Evolutionary conservation across 2,113 vertebrate genomes (phyloP), one percentile per base, ranked within the genome.

Genomic region (Chloebia gouldiae): DNA sequence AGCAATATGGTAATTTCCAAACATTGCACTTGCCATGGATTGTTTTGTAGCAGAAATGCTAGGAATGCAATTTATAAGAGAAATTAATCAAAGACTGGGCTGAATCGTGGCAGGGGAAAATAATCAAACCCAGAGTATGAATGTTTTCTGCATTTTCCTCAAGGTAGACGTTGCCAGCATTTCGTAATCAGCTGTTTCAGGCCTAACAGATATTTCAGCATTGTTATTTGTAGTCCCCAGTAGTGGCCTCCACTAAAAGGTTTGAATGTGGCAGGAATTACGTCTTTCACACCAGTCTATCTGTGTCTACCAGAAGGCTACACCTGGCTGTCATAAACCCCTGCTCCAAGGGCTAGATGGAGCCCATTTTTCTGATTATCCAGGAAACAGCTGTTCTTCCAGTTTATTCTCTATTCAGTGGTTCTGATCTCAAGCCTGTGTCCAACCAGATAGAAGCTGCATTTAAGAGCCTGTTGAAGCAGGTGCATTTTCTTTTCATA

Each of bases 11-110:
- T 90, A 65, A 71, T 88, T 81, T 65, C 88, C 88, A 90, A 72
- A 53, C 53, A 24, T 68, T 77, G 49, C 60, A 33, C 40, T 86
- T 86, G 69, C 76, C 2, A 1, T 81, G 81, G 90, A 66, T 94
- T 83, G 57, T 86, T 95, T 91, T 84, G 56, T 60, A 68, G 82
- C 88, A 88, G 81, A 94, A 95, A 93, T 42, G 73, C 78, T 65
- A 57, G 70, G 84, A 89, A 86, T 91, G 87, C 81, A 80, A 44
- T 96, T 95, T 92, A 10, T 81, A 90, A 83, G 77, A 75, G 77
- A 88, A 90, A 93, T 94, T 95, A 88, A 90, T 97, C 92, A 93
- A 92, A 90, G 79, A 71, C 76, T 51, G n/a, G 53, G 87, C 69
- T 92, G 86, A 81, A 86, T 90, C 73, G 80, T 93, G 77, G 79